Evolutionary conservation across 2,113 vertebrate species (phyloP).

Genomic region (Chroicocephalus ridibundus): DNA sequence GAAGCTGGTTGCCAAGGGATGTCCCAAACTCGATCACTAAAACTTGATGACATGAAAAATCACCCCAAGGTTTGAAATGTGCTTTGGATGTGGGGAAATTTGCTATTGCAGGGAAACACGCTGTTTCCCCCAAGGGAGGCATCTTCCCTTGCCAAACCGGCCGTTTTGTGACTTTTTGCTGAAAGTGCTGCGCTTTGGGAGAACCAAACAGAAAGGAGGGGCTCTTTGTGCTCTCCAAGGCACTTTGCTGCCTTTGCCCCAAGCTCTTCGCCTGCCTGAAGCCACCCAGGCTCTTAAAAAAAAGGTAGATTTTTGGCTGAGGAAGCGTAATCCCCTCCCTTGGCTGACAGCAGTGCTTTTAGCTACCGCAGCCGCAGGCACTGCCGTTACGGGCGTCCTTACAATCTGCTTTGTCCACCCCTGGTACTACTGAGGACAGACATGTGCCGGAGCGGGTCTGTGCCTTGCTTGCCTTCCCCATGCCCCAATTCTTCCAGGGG

Average conservation of each 20-base stretch:
- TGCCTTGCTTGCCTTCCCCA: neutral
- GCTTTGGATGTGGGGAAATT: neutral
- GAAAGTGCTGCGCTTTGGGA: neutral
- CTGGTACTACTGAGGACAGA: neutral
- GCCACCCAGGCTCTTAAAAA: neutral
- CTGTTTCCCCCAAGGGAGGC: neutral
- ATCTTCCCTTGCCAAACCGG: neutral
- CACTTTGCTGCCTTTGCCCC: neutral
- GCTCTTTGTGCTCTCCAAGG: neutral
- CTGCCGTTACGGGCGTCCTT: neutral
- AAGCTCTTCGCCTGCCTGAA: neutral
- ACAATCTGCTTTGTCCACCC: neutral
- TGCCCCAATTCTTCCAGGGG: neutral
- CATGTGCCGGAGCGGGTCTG: fast-evolving
- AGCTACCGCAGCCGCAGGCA: neutral
- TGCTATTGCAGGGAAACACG: neutral
- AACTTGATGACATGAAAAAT: neutral
- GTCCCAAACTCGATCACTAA: neutral
- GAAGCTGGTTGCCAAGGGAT: neutral
- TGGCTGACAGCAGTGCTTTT: neutral
- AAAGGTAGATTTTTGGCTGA: neutral
- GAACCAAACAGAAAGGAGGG: neutral
- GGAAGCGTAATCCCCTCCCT: neutral
- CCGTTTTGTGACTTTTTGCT: neutral
- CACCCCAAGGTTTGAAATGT: neutral